phyloP scores from a whole-genome alignment of 2,888 invertebrate species.

The Pterostichus madidus region DNA sequence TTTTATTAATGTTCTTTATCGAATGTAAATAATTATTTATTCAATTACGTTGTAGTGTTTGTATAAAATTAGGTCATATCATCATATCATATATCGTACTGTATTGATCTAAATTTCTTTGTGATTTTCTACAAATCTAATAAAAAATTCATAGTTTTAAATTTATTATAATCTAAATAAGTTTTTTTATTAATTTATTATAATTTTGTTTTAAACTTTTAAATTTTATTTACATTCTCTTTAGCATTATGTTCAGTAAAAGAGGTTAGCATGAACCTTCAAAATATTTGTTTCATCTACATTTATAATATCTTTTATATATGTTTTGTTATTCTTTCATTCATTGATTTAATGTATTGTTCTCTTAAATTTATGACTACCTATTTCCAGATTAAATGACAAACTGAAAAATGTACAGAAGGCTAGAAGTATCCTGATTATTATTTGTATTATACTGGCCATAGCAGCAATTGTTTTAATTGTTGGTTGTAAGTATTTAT shows the following conservation, averaged over 20 bases:
- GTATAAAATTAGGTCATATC: neutral
- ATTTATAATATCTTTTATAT: too few relatives aligned
- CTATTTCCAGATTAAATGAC: constrained; percentile 49
- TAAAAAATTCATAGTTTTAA: neutral
- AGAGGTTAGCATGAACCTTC: too few relatives aligned
- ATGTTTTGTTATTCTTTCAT: neutral
- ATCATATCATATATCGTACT: neutral
- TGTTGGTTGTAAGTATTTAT: constrained; percentile 78
- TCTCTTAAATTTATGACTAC: neutral
- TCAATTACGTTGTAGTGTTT: too few relatives aligned
- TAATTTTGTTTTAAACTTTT: too few relatives aligned
- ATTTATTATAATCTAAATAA: too few relatives aligned
- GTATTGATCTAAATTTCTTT: constrained; percentile 6
- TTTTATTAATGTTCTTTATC: too few relatives aligned
- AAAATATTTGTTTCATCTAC: too few relatives aligned
- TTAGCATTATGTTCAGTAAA: too few relatives aligned
- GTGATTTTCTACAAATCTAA: neutral
- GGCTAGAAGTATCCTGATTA: constrained; percentile 42
- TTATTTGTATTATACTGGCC: constrained; percentile 54
- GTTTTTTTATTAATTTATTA: too few relatives aligned
- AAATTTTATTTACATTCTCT: too few relatives aligned
- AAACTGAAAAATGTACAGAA: constrained; percentile 49
- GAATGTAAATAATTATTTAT: too few relatives aligned
- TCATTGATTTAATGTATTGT: neutral
- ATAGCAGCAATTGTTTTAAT: constrained; percentile 71